Conservation (phyloP, 2,888 invertebrate genomes). For the Lagria hirta region DNA sequence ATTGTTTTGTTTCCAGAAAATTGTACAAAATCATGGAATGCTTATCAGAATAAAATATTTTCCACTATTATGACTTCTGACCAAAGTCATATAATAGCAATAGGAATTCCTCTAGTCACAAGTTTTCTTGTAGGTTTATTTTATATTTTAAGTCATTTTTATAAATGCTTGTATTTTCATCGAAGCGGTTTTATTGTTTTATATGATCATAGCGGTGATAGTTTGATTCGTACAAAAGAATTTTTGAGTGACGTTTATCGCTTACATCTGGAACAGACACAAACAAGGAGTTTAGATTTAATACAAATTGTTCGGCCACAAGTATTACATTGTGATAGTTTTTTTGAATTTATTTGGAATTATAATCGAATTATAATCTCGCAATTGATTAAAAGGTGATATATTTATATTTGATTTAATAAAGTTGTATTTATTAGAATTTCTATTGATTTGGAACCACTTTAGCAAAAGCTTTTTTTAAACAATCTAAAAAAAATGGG, state of each 20-base stretch:
- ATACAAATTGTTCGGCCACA: constrained; percentile 33
- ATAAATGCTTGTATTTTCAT: constrained; percentile 39
- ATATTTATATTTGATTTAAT: too few relatives aligned
- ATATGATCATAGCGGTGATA: constrained; percentile 18
- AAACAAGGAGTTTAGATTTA: constrained; percentile 35
- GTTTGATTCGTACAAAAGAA: constrained; percentile 14
- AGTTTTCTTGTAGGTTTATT: constrained; percentile 48
- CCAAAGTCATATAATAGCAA: too few relatives aligned
- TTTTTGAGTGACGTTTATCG: constrained; percentile 27
- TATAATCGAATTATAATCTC: constrained; percentile 33
- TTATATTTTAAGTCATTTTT: constrained; percentile 40
- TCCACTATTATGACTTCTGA: too few relatives aligned
- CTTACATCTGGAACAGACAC: constrained; percentile 17
- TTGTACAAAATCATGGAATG: too few relatives aligned
- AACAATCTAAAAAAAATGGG: too few relatives aligned
- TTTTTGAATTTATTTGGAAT: constrained; percentile 31
- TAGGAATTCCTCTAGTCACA: constrained; percentile 45
- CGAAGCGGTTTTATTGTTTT: constrained; percentile 31
- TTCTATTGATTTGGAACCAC: too few relatives aligned
- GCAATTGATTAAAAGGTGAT: too few relatives aligned
- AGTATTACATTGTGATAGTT: constrained; percentile 29
- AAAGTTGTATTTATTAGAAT: too few relatives aligned
- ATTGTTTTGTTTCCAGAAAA: constrained; percentile 36
- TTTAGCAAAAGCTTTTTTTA: too few relatives aligned
- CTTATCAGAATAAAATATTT: too few relatives aligned